phyloP scores from a whole-genome alignment of 1,140 invertebrate genomes.

The Brachystomella parvula region DNA sequence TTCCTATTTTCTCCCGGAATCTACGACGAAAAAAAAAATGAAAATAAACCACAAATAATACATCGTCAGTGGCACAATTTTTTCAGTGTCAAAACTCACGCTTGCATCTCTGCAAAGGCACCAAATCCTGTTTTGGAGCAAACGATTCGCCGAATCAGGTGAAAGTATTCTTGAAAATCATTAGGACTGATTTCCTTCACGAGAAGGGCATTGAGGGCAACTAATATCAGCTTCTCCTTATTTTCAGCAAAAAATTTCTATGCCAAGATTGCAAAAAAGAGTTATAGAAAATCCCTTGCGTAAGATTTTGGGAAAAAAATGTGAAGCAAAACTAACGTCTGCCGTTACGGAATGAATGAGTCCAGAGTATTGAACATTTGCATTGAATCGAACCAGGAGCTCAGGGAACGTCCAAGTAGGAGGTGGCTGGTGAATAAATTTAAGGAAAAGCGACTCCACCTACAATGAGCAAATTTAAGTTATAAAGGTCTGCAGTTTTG shows the following conservation, averaged over 20 bases:
- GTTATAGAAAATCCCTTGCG: slow-evolving; percentile 39
- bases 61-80: not conserved
- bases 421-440: slow-evolving; percentile 68
- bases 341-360: slow-evolving; percentile 90
- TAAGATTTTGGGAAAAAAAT: slow-evolving; percentile 2
- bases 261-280: too few relatives aligned
- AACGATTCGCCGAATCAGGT: slow-evolving; percentile 81
- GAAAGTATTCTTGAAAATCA: slow-evolving; percentile 77
- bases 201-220: slow-evolving; percentile 65
- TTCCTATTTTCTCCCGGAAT: slow-evolving; percentile 89
- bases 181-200: slow-evolving; percentile 60
- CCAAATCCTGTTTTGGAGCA: slow-evolving; percentile 97
- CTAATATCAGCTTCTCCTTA: slow-evolving; percentile 90
- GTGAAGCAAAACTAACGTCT: slow-evolving; percentile 62
- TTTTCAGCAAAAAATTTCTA: slow-evolving; percentile 94
- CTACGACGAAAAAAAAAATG: slow-evolving; percentile 44
- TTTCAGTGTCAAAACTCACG: slow-evolving; percentile 49
- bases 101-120: slow-evolving; percentile 81
- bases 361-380: slow-evolving; percentile 95
- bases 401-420: slow-evolving; percentile 50
- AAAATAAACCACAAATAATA: not conserved
- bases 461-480: slow-evolving; percentile 25
- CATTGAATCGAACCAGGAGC: slow-evolving; percentile 82
- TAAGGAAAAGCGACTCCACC: slow-evolving; percentile 76
- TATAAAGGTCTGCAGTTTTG: not conserved